These are phyloP conservation scores for Pseudeuparius sepicola DNA, from an alignment of 2,888 invertebrate genomes.

Conservation along the genomic window DNA sequence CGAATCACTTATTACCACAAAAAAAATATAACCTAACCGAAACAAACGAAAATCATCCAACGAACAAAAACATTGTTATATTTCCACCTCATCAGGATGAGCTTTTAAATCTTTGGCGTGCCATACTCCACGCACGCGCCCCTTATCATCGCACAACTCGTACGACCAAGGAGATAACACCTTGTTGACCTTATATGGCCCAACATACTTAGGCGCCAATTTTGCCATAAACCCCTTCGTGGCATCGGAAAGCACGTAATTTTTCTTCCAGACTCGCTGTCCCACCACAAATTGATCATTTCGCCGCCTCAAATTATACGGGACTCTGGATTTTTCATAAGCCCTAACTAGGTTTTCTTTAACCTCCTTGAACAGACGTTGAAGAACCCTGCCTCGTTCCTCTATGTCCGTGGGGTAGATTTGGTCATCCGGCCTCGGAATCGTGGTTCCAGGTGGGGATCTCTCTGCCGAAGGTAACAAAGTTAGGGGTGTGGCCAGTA, in stretches of 20 bases:
- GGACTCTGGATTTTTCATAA: conserved; percentile 6
- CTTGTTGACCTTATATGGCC: conserved; percentile 14
- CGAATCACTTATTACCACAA: no score
- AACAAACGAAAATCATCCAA: no score
- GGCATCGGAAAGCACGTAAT: conserved; percentile 17
- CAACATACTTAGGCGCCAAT: conserved; percentile 17
- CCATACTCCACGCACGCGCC: conserved; percentile 15
- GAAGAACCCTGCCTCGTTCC: no score
- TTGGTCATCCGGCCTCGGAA: no score
- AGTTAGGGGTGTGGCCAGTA: no score
- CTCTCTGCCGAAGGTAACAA: no score
- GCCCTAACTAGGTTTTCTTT: conserved; percentile 7
- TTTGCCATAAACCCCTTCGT: conserved; percentile 16
- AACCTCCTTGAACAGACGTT: conserved; percentile 10
- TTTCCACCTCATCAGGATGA: no score
- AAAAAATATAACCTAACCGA: no score
- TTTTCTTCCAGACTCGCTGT: conserved; percentile 14
- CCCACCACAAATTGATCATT: conserved; percentile 6
- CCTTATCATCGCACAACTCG: conserved; percentile 14
- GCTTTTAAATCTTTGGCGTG: conserved; percentile 20
- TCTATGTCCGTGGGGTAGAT: no score
- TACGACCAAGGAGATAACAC: conserved; percentile 18
- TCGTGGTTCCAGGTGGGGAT: no score
- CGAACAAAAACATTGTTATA: no score
- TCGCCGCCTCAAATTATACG: conserved; percentile 13